A percentile compares a stretch with the other conserved stretches of the same genome.
phyloP scores from a whole-genome alignment of 2,113 vertebrate genomes.

The Monopterus albus region DNA sequence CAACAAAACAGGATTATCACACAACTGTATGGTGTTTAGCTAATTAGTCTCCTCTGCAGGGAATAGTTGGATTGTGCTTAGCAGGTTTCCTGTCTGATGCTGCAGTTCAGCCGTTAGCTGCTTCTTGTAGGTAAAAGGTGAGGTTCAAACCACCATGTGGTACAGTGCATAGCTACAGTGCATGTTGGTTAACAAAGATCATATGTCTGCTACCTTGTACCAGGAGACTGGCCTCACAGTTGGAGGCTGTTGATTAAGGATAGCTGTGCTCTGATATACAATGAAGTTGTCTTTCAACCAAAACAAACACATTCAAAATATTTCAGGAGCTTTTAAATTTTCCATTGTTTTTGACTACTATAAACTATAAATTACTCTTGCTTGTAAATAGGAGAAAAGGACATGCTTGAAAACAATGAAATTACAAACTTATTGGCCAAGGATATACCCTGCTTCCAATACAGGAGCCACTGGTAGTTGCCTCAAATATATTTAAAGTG shows the following conservation, averaged over 20 bases:
- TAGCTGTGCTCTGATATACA: background rate
- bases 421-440: too few relatives aligned
- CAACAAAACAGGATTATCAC: constrained; percentile 8
- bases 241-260: background rate
- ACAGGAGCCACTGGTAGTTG: too few relatives aligned
- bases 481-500: too few relatives aligned
- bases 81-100: background rate
- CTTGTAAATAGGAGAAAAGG: background rate
- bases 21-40: background rate
- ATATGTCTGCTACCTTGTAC: background rate
- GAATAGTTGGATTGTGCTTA: constrained; percentile 16
- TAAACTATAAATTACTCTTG: background rate
- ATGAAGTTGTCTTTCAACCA: background rate
- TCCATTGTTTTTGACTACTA: background rate
- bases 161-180: too few relatives aligned
- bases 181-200: background rate
- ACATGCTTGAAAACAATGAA: constrained; percentile 13
- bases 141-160: constrained; percentile 14
- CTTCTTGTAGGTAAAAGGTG: too few relatives aligned
- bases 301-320: too few relatives aligned
- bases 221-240: background rate
- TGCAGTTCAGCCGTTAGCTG: constrained; percentile 6
- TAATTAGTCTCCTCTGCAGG: constrained; percentile 7
- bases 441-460: too few relatives aligned
- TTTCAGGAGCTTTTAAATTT: too few relatives aligned